Evolutionary conservation across 1,140 invertebrate species (phyloP).

Genomic region (Matsumurasca onukii): DNA sequence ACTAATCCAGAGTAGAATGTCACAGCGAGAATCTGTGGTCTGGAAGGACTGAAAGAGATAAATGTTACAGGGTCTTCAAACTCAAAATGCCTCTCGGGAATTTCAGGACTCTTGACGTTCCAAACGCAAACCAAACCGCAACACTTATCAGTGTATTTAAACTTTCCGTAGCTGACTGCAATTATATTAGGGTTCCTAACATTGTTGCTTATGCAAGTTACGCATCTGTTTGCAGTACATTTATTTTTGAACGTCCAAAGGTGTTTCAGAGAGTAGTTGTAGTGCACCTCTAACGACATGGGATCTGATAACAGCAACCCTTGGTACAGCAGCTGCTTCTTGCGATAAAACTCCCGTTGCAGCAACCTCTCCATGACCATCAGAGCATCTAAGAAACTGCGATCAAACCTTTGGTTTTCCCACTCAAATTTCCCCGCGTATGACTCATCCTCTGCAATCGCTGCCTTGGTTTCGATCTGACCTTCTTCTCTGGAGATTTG

Average conservation of each 20-base stretch:
- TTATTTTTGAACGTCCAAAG: slow-evolving; percentile 21
- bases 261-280: slow-evolving; percentile 4
- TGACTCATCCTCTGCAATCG: neutral
- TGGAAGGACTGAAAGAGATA: slow-evolving; percentile 52
- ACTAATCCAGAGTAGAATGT: slow-evolving; percentile 37
- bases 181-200: slow-evolving; percentile 35
- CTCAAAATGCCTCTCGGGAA: slow-evolving; percentile 54
- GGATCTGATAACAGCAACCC: slow-evolving; percentile 11
- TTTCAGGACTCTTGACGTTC: slow-evolving; percentile 57
- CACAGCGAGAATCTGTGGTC: slow-evolving; percentile 52
- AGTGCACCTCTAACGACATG: neutral
- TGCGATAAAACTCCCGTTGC: neutral
- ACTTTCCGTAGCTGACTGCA: slow-evolving; percentile 41
- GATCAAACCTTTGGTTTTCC: neutral
- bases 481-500: neutral
- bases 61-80: slow-evolving; percentile 54
- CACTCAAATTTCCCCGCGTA: neutral
- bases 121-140: slow-evolving; percentile 54
- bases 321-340: slow-evolving; percentile 4
- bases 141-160: slow-evolving; percentile 18
- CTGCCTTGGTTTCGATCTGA: neutral
- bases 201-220: slow-evolving; percentile 17
- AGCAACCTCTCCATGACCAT: slow-evolving; percentile 25
- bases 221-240: neutral
- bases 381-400: neutral